phyloP scores from a whole-genome alignment of 2,888 invertebrate species.

The Rhagophthalmus giganteus region DNA sequence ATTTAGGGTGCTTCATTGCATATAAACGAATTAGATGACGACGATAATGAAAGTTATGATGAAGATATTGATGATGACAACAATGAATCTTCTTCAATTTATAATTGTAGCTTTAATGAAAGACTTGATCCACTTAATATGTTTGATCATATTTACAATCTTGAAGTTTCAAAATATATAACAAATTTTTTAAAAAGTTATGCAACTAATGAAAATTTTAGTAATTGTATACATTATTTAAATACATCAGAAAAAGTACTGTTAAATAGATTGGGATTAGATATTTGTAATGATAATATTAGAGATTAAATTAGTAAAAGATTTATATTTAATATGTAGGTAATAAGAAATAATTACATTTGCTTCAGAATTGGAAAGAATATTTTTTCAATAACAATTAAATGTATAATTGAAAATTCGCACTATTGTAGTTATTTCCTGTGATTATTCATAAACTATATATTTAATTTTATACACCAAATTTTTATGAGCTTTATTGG shows the following conservation, averaged over 20 bases:
- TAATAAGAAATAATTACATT: too few relatives aligned
- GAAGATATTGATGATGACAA: neutral
- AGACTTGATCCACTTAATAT: conserved; percentile 14
- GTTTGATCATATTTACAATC: conserved; percentile 22
- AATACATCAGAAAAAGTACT: conserved; percentile 7
- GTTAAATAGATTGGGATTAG: conserved; percentile 5
- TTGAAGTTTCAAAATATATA: conserved; percentile 16
- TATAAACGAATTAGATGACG: neutral
- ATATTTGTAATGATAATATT: neutral
- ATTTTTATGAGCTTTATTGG: too few relatives aligned
- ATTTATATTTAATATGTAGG: too few relatives aligned
- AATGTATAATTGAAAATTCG: too few relatives aligned
- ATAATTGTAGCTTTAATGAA: conserved; percentile 2
- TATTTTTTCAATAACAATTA: too few relatives aligned
- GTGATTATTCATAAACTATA: too few relatives aligned
- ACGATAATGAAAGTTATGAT: conserved; percentile 6
- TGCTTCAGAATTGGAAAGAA: too few relatives aligned
- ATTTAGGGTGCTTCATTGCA: neutral
- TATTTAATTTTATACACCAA: too few relatives aligned
- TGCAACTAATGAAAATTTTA: conserved; percentile 10
- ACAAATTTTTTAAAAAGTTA: conserved; percentile 16
- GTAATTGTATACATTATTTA: conserved; percentile 9
- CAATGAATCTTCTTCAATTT: too few relatives aligned
- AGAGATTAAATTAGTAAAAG: too few relatives aligned
- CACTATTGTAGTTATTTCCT: too few relatives aligned